Base-by-base conservation (phyloP, 2,113 vertebrate genomes). In the Ginglymostoma cirratum region DNA sequence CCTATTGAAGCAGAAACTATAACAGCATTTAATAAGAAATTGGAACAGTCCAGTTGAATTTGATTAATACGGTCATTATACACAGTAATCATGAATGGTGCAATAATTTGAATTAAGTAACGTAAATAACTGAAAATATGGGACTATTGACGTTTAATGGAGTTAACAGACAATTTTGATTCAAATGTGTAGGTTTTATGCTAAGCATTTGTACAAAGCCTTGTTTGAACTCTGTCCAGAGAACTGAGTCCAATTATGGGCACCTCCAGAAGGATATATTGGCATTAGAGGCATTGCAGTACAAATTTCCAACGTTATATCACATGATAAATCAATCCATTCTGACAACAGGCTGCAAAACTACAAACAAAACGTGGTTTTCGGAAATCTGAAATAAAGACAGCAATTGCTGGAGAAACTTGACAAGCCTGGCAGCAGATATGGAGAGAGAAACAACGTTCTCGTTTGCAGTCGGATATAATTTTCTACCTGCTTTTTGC, bases 1-100 rank as follows among this genome's bases (percentile, higher is more conserved):
- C 21, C 86, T 89, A 52, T 30, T 27, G 86, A 89, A 27, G 86
- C 86, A 52, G 86, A 55, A 45, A 83, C 38, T 83, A 83, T 42
- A 21, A 55, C 24, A 89, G 48, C 85, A 48, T 48, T 52, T 55
- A 89, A 52, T 27, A 89, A 48, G 45, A 89, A 89, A 55, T 89
- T 52, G 48, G 86, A 55, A 30, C 48, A 89, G 48, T 55, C 3
- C 27, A 27, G 45, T 55, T 19, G 48, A 89, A 48, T 89, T 52
- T 89, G 23, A 30, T 89, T 89, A 89, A 55, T 89, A 52, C 24
- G 27, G 86, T 89, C 86, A 89, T 89, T 55, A 89, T 89, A 55
- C 14, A 5, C 27, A 89, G 7, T 89, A 27, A 55, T 55, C 52
- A 24, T 89, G 24, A 52, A 89, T 89, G 86, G 38, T 52, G 45